phyloP scores from a whole-genome alignment of 1,140 invertebrate genomes.

The Ridgeia piscesae region DNA sequence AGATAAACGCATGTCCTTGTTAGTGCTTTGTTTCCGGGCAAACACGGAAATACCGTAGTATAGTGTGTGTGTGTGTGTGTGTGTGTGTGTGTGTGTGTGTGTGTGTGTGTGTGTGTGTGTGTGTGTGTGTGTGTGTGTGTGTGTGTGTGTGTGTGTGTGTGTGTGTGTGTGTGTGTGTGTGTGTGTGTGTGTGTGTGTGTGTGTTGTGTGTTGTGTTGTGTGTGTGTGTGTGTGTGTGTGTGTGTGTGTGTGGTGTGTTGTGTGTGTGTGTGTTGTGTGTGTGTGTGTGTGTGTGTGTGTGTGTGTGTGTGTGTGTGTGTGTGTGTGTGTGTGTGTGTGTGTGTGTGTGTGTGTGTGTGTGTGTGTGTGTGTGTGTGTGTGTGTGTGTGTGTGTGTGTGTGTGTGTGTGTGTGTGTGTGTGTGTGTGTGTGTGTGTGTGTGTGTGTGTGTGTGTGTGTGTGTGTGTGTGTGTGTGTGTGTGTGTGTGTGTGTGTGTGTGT shows the following conservation, averaged over 20 bases:
- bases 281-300: constrained; percentile 7
- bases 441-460: constrained; percentile 9
- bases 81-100: background rate
- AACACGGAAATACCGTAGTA: background rate
- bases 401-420: constrained; percentile 20
- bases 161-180: constrained; percentile 25
- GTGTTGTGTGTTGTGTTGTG: constrained; percentile 24
- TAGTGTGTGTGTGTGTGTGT: background rate
- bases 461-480: too few relatives aligned
- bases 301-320: constrained; percentile 23
- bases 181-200: constrained; percentile 24
- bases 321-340: constrained; percentile 24
- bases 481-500: too few relatives aligned
- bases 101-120: background rate
- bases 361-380: constrained; percentile 20
- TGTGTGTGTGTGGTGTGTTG: constrained; percentile 18
- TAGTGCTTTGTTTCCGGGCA: background rate
- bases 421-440: constrained; percentile 19
- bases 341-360: constrained; percentile 25
- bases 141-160: constrained; percentile 9
- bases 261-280: constrained; percentile 21
- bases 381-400: constrained; percentile 18
- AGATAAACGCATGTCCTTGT: background rate
- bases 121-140: background rate
- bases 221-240: constrained; percentile 19